phyloP scores from a whole-genome alignment of 2,113 vertebrate genomes.

The Oreochromis tanganicae region DNA sequence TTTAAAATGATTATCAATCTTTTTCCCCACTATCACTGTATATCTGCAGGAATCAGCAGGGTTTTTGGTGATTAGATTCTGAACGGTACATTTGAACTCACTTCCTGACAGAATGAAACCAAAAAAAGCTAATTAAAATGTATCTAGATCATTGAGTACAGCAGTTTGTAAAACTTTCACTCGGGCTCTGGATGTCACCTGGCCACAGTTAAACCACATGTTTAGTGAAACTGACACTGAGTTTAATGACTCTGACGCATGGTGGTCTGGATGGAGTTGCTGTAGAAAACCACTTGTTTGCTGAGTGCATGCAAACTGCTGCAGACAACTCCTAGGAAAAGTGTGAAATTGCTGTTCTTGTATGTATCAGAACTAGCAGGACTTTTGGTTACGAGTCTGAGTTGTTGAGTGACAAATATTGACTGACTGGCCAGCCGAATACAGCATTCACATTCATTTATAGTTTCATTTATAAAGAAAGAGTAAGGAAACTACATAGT shows the following conservation, averaged over 20 bases:
- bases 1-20: background rate
- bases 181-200: background rate
- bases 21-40: rapidly evolving
- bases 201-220: background rate
- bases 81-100: background rate
- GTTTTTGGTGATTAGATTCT: background rate
- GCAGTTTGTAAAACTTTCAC: background rate
- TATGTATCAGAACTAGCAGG: background rate
- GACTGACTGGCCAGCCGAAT: background rate
- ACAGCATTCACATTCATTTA: background rate
- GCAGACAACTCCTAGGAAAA: background rate
- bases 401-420: background rate
- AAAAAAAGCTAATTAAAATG: background rate
- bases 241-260: background rate
- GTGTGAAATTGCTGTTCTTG: background rate
- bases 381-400: background rate
- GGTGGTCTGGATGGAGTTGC: background rate
- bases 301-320: background rate
- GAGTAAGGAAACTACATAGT: background rate
- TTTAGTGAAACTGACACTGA: background rate
- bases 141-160: background rate
- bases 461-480: background rate
- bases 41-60: background rate
- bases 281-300: background rate
- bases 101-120: background rate